A percentile compares a stretch with the other conserved stretches of the same genome.
Evolutionary conservation across 2,113 vertebrate genomes (phyloP).

Genomic region (Brachyhypopomus occidentalis): DNA sequence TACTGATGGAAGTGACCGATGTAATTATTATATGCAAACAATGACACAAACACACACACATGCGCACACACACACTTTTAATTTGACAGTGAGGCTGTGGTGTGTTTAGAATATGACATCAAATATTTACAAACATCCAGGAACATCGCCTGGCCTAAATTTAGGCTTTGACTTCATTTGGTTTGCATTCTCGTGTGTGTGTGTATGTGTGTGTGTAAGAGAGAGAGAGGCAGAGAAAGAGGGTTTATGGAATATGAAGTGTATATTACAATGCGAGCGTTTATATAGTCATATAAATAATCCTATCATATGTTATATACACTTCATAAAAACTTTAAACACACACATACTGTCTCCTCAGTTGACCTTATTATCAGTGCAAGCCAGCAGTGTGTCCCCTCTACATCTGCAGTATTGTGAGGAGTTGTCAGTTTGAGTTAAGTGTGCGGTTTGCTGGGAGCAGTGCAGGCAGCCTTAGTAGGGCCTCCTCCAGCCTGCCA

Average conservation of each 20-base stretch:
- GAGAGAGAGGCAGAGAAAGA: not conserved
- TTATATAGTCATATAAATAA: conserved; percentile 50
- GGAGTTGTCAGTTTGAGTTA: too few relatives aligned
- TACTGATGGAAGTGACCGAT: not conserved
- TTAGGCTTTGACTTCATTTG: conserved; percentile 8
- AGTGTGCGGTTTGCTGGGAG: too few relatives aligned
- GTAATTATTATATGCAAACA: not conserved
- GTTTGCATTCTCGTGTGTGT: not conserved
- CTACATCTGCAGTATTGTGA: not conserved
- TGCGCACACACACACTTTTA: not conserved
- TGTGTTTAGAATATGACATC: conserved; percentile 42
- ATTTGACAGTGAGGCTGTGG: conserved; percentile 1
- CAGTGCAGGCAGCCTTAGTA: too few relatives aligned
- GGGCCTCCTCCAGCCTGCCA: too few relatives aligned
- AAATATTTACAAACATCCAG: conserved; percentile 44
- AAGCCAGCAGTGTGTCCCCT: not conserved
- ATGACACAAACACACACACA: not conserved
- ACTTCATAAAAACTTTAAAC: conserved; percentile 38
- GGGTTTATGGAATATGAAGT: not conserved
- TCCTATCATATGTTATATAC: conserved; percentile 40
- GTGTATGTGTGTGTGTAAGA: conserved; percentile 17
- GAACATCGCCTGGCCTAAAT: conserved; percentile 31
- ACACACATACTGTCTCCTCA: not conserved
- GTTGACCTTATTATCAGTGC: conserved; percentile 30
- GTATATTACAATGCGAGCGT: conserved; percentile 21